Evolutionary conservation across 2,113 vertebrate genomes (phyloP).

Genomic region (Cyanocitta stelleri): DNA sequence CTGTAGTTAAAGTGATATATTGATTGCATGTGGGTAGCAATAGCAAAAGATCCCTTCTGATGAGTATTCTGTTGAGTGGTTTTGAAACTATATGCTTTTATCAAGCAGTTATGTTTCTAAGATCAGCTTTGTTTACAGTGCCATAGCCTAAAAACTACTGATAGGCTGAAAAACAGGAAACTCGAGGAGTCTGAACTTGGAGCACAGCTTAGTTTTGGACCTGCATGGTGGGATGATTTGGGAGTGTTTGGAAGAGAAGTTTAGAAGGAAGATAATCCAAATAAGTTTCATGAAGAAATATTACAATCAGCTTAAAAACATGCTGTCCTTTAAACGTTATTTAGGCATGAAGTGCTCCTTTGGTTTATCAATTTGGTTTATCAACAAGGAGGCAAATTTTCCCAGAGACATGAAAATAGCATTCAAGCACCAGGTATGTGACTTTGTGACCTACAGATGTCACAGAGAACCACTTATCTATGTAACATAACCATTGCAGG

Average conservation of each 20-base stretch:
- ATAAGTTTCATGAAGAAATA: background rate
- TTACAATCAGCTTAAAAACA: background rate
- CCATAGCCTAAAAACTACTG: background rate
- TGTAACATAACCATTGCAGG: background rate
- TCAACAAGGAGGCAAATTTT: background rate
- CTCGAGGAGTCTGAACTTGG: background rate
- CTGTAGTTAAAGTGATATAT: slow-evolving; percentile 90
- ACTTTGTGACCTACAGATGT: background rate
- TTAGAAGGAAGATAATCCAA: background rate
- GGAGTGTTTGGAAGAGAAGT: background rate
- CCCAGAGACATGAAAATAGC: background rate
- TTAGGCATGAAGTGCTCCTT: background rate
- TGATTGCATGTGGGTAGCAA: slow-evolving; percentile 79
- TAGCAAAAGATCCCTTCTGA: slow-evolving; percentile 57
- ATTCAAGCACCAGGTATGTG: background rate
- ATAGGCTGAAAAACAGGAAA: slow-evolving; percentile 32
- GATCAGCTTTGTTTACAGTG: background rate
- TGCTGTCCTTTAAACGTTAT: background rate
- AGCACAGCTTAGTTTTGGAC: background rate
- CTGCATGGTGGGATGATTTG: background rate
- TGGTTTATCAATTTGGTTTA: background rate
- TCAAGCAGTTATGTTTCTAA: slow-evolving; percentile 13
- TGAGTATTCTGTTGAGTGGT: slow-evolving; percentile 69
- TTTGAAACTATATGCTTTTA: slow-evolving; percentile 56
- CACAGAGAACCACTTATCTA: background rate